Base-by-base conservation (phyloP, 2,888 invertebrate species). In the Crepidodera aurea region DNA sequence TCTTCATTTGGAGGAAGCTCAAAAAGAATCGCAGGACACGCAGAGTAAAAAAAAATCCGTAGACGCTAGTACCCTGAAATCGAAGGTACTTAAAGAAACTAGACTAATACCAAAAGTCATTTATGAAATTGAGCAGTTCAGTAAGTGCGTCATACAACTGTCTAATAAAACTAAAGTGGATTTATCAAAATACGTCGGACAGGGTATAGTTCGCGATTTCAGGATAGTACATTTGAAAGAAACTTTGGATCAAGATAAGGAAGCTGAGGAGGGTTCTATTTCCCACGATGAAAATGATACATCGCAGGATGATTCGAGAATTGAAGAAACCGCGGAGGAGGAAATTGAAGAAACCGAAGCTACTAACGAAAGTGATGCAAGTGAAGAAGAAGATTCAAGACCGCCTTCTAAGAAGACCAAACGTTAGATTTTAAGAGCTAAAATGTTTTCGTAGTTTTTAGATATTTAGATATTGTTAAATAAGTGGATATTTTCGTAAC, bases 181-280 rank as follows among this genome's bases (percentile, higher is more conserved):
- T 74, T 71, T 85, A 59, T 72, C 82, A 0, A 84, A 83, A 68
- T 87, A 86, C 69, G 74, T 88, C 10, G 87, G 88, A 0, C 79
- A 86, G 72, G 88, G 89, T 7, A 84, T 85, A 0, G 86, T 87
- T 0, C 82, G 90, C 48, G 90, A 89, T 79, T 90, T 89, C 76
- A 81, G 87, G 62, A 77, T 78, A 16, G 79, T 84, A 0, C 79
- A 84, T 59, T 68, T 88, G 19, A 82, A 84, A 62, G 83, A 87
- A 65, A 83, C 83, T 18, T 81, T 88, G 44, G 84, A 85, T 51
- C 79, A 69, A 56, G 60, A 55, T 8, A 65, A 57, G 13, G 39
- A 25, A 37, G 48, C 54, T 13, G 54, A 53, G 8, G 19, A 34
- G 15, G 44, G 32, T 7, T 46, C 34, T 12, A n/a, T n/a, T n/a